These are phyloP conservation scores for Tarsius wallacei DNA, from an alignment of 2,797 vertebrate species.

Conservation along the genomic window DNA sequence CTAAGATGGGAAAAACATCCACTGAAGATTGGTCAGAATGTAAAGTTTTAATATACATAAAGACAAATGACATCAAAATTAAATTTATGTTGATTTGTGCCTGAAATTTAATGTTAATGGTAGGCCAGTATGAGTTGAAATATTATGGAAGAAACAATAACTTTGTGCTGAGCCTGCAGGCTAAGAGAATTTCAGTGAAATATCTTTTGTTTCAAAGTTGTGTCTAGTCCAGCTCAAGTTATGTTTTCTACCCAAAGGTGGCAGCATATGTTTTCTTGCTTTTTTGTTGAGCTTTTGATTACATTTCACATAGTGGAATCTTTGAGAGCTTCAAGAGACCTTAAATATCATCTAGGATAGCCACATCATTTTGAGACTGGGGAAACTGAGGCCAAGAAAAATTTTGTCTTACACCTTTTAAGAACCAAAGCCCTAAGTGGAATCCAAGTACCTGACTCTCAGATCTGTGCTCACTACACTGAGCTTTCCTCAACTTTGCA, in stretches of 20 bases:
- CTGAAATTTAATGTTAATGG: constrained; percentile 31
- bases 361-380: not conserved
- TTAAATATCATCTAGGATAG: not conserved
- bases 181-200: not conserved
- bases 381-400: not conserved
- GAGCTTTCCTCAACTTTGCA: not conserved
- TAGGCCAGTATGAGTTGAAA: not conserved
- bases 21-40: not conserved
- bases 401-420: not conserved
- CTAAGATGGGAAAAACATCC: not conserved
- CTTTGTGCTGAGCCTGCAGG: not conserved
- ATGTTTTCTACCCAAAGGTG: constrained; percentile 74
- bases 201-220: constrained; percentile 12
- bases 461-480: not conserved
- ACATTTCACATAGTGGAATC: not conserved
- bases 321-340: not conserved
- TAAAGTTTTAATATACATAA: constrained; percentile 64
- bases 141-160: not conserved
- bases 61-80: constrained; percentile 42
- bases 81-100: not conserved
- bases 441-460: not conserved
- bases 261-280: constrained; percentile 69
- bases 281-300: constrained; percentile 8
- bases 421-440: not conserved
- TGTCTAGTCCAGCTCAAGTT: constrained; percentile 52